Conservation (phyloP, 2,888 invertebrate species). For the Drosophila robusta region DNA sequence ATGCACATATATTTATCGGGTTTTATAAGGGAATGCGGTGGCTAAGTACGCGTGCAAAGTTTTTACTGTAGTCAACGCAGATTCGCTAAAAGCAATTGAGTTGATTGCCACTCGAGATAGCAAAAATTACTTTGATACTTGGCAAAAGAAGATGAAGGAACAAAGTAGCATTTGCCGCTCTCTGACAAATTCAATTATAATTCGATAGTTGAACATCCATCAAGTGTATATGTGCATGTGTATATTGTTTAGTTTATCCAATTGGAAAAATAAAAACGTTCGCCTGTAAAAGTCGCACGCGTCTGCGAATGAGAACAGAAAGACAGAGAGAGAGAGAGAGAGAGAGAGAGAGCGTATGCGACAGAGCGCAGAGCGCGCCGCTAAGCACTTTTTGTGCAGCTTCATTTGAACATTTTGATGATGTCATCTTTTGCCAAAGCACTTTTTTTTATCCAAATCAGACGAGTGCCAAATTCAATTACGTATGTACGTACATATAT, state of each 20-base stretch:
- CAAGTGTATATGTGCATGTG: neutral
- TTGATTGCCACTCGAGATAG: slow-evolving; percentile 48
- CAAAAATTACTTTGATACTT: slow-evolving; percentile 30
- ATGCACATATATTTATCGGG: neutral
- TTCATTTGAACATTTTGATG: slow-evolving; percentile 60
- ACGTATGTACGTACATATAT: slow-evolving; percentile 1
- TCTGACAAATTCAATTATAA: slow-evolving; percentile 18
- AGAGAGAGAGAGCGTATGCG: slow-evolving; percentile 13
- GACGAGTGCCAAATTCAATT: slow-evolving; percentile 3
- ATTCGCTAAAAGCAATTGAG: slow-evolving; percentile 44
- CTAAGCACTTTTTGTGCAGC: slow-evolving; percentile 39
- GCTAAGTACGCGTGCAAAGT: slow-evolving; percentile 4
- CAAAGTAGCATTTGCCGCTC: slow-evolving; percentile 15
- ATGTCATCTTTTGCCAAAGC: slow-evolving; percentile 61
- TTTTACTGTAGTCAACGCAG: slow-evolving; percentile 34
- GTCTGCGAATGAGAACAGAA: slow-evolving; percentile 73
- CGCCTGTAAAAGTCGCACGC: slow-evolving; percentile 69
- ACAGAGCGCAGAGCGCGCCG: slow-evolving; percentile 14
- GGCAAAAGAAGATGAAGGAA: slow-evolving; percentile 21
- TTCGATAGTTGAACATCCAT: slow-evolving; percentile 13
- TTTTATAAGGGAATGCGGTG: slow-evolving; percentile 28
- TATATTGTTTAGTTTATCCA: neutral
- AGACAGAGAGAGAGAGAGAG: slow-evolving; percentile 16
- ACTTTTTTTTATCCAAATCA: slow-evolving; percentile 24
- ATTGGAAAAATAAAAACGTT: slow-evolving; percentile 22